Percentiles rank a stretch among this genome's conserved stretches.
Conservation (phyloP, 2,113 vertebrate species). For the Anser brachyrhynchus region DNA sequence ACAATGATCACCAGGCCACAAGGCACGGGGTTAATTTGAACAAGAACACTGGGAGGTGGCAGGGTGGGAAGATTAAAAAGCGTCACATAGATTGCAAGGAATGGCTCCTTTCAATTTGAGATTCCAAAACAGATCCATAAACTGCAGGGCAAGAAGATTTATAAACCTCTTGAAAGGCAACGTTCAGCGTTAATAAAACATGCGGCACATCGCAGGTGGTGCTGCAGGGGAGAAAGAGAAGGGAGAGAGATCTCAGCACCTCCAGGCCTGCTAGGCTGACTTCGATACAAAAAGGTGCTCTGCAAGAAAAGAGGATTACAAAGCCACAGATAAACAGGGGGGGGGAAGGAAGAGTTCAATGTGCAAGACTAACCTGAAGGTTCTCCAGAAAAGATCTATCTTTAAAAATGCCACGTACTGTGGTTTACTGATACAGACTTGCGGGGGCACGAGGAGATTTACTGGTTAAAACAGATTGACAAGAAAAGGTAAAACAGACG, state of each 20-base stretch:
- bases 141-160: constrained; percentile 20
- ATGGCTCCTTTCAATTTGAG: neutral
- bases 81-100: neutral
- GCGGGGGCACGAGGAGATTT: constrained; percentile 11
- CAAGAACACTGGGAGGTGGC: neutral
- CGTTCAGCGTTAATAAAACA: constrained; percentile 11
- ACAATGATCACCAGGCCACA: neutral
- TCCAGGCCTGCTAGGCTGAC: neutral
- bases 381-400: neutral
- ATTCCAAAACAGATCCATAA: neutral
- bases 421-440: neutral
- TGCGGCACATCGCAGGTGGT: neutral
- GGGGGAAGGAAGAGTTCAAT: neutral
- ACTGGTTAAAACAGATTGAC: constrained; percentile 14
- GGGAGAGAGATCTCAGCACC: neutral
- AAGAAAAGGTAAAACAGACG: constrained; percentile 7
- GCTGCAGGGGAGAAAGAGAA: neutral
- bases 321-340: neutral
- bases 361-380: neutral
- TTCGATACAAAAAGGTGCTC: neutral
- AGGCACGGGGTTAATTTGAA: neutral
- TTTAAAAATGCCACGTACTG: neutral
- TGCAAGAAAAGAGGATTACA: constrained; percentile 11
- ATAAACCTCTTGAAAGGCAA: constrained; percentile 29
- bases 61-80: neutral